Evolutionary conservation across 2,113 vertebrate species (phyloP).

Genomic region (Columbina picui): DNA sequence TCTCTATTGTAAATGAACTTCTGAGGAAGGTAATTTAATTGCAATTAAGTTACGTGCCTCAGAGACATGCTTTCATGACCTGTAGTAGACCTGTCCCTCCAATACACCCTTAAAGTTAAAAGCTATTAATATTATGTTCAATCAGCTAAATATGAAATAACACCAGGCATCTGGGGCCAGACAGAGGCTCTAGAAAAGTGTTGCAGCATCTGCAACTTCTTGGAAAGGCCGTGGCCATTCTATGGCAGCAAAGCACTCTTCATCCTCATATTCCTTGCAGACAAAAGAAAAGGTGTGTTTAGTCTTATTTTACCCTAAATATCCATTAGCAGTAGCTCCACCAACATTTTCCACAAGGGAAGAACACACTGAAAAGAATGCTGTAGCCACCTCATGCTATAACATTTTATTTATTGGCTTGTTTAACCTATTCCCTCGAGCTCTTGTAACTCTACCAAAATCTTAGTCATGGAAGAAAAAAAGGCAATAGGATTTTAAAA

Average conservation of each 20-base stretch:
- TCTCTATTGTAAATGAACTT: background rate
- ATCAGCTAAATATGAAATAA: background rate
- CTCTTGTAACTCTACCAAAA: conserved; percentile 25
- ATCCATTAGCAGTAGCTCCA: background rate
- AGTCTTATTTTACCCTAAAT: background rate
- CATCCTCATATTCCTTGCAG: background rate
- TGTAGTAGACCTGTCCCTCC: background rate
- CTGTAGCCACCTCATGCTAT: background rate
- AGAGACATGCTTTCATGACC: background rate
- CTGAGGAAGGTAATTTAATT: background rate
- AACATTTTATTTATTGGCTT: conserved; percentile 33
- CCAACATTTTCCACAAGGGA: background rate
- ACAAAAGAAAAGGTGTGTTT: background rate
- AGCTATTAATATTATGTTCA: background rate
- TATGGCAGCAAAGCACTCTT: background rate
- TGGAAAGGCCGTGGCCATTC: background rate
- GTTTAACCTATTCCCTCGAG: conserved; percentile 31
- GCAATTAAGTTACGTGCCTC: background rate
- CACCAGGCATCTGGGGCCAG: background rate
- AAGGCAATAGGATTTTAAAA: background rate
- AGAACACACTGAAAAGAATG: background rate
- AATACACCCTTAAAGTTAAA: background rate
- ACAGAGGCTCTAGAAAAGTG: background rate
- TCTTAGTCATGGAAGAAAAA: background rate
- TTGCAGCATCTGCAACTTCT: background rate